Conservation (phyloP, 2,113 vertebrate species). For the Pelmatolapia mariae region DNA sequence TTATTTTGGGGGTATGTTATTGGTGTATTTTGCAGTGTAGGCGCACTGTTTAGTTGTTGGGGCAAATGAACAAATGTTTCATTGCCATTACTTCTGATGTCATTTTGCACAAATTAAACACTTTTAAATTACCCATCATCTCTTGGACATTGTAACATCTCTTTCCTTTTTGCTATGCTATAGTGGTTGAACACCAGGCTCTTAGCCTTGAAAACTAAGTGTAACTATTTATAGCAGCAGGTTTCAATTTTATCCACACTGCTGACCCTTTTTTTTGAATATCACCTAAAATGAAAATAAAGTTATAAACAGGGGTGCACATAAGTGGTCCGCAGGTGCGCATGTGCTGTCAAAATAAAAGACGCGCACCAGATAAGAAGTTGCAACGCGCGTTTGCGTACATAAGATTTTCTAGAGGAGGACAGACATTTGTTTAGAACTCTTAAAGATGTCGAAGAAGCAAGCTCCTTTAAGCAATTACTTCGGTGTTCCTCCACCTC, state of each 20-base stretch:
- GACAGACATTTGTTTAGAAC: background rate
- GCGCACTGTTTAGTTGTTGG: background rate
- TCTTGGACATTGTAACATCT: background rate
- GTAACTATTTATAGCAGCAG: background rate
- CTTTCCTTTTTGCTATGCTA: background rate
- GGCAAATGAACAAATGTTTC: background rate
- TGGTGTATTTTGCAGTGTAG: background rate
- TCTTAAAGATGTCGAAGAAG: background rate
- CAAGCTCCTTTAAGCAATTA: background rate
- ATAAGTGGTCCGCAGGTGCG: background rate
- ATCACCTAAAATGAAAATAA: background rate
- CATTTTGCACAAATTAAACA: background rate
- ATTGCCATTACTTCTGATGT: background rate
- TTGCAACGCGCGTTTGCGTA: fast-evolving
- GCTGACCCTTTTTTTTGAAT: background rate
- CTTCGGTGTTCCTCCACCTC: background rate
- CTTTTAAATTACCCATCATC: background rate
- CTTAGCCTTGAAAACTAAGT: background rate
- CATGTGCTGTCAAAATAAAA: fast-evolving
- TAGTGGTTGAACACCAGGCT: background rate
- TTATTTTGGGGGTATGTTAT: background rate
- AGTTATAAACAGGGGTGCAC: background rate
- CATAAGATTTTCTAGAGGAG: background rate
- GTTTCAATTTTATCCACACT: background rate
- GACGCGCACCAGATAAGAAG: background rate